Evolutionary conservation across 2,888 invertebrate genomes (phyloP).

Genomic region (Acronicta aceris): DNA sequence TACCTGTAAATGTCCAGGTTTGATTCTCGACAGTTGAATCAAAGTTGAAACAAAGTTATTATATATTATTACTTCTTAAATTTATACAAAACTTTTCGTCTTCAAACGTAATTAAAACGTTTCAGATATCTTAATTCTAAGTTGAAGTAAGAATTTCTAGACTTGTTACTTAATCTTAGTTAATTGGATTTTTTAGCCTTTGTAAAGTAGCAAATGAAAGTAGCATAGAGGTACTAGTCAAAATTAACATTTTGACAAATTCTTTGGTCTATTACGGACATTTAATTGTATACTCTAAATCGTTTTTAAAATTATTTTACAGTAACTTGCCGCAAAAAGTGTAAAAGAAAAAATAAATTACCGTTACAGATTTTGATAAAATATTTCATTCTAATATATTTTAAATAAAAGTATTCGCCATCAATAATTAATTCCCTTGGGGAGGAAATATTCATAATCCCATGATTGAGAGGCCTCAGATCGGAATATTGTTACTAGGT

Average conservation of each 20-base stretch:
- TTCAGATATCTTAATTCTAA: constrained; percentile 2
- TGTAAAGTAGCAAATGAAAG: background rate
- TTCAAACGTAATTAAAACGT: background rate
- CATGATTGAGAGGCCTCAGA: constrained; percentile 4
- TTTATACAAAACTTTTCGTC: background rate
- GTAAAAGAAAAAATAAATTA: background rate
- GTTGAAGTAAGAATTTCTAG: background rate
- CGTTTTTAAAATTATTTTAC: too few species aligned
- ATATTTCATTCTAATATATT: constrained; percentile 7
- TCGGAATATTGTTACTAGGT: constrained; percentile 21
- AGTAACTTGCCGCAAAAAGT: background rate
- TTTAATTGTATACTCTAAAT: too few species aligned
- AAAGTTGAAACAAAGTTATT: too few species aligned
- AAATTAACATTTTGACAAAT: too few species aligned
- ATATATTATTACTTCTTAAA: too few species aligned
- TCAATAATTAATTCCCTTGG: constrained; percentile 39
- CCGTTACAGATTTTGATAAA: background rate
- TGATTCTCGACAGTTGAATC: too few species aligned
- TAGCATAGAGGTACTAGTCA: too few species aligned
- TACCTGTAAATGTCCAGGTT: too few species aligned
- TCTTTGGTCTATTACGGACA: too few species aligned
- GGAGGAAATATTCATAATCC: constrained; percentile 27
- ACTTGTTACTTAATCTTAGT: background rate
- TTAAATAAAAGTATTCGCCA: constrained; percentile 1
- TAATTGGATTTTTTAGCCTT: constrained; percentile 3